Base-by-base conservation (phyloP, 2,888 invertebrate genomes). In the Ganaspis brasiliensis region DNA sequence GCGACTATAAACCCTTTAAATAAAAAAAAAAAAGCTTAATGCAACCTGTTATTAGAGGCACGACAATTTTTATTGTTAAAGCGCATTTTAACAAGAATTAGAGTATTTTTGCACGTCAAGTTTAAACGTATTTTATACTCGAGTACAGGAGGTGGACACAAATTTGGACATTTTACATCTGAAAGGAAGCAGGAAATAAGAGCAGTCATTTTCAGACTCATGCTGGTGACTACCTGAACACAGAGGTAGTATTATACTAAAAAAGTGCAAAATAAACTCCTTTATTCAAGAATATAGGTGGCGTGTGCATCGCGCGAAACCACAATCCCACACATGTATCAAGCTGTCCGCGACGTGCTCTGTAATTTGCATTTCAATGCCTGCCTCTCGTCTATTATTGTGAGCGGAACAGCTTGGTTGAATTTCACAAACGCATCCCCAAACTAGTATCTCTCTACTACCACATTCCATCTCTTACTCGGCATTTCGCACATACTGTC, bases 301-400 rank as follows among this genome's bases (percentile, higher is more conserved):
- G 83, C 86, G 85, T 80, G 83, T 86, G 87, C 87, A 85, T 87
- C 86, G 88, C 86, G 86, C 88, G 86, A 87, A 88, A 89, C 89
- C 88, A 88, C 89, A 89, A 89, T 88, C 87, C 89, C 89, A 89
- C 88, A 89, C 89, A 89, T 89, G 89, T 89, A 89, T 89, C 89
- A 89, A 89, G 86, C 89, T 89, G 89, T 89, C 89, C 89, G 85
- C 89, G 89, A 88, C 88, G 85, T 87, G 88, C 88, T 88, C 89
- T 88, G 89, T 89, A 89, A 89, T 89, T 89, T 89, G 89, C 89
- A 89, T 89, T 89, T 89, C 89, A 89, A 89, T 89, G 89, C 89
- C 89, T 88, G 88, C 89, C 89, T 88, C 89, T 87, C 88, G 88
- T 89, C 88, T 89, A 89, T 89, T 89, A 89, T 89, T 89, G 89